Percentiles rank a stretch among this genome's conserved stretches.
Conservation (phyloP, 1,140 invertebrate genomes). For the Heliothis virescens region DNA sequence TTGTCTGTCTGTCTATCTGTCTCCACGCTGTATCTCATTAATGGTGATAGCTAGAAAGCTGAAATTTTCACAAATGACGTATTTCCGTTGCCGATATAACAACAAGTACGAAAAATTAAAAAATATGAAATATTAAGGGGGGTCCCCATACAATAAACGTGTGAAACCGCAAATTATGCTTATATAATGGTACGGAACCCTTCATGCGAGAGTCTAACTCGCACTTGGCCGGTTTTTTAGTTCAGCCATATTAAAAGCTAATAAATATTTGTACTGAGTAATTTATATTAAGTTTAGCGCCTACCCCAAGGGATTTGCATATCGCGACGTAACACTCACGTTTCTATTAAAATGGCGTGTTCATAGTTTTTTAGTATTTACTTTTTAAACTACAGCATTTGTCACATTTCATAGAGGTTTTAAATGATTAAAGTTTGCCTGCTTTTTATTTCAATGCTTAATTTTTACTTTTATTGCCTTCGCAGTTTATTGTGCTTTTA, state of each 20-base stretch:
- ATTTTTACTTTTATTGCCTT: background rate
- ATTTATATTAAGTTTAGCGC: constrained; percentile 38
- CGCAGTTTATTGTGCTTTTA: background rate
- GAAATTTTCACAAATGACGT: too few relatives aligned
- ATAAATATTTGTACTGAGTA: constrained; percentile 26
- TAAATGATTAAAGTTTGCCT: constrained; percentile 14
- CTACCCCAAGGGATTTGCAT: constrained; percentile 41
- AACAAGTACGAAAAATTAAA: too few relatives aligned
- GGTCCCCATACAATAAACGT: too few relatives aligned
- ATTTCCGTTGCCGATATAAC: too few relatives aligned
- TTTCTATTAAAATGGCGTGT: constrained; percentile 41
- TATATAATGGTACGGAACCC: too few relatives aligned
- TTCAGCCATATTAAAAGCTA: constrained; percentile 1
- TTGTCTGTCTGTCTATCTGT: too few relatives aligned
- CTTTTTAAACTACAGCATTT: constrained; percentile 6
- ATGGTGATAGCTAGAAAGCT: too few relatives aligned
- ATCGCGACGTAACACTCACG: constrained; percentile 36
- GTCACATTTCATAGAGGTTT: constrained; percentile 26
- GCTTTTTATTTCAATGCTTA: constrained; percentile 9
- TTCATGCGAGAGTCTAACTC: too few relatives aligned
- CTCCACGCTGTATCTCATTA: too few relatives aligned
- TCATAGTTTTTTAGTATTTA: constrained; percentile 18
- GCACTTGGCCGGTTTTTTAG: background rate
- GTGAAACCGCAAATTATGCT: too few relatives aligned
- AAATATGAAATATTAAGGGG: too few relatives aligned